Percentiles rank a stretch among this genome's conserved stretches.
Conservation (phyloP, 2,113 vertebrate species). For the Callithrix jacchus region DNA sequence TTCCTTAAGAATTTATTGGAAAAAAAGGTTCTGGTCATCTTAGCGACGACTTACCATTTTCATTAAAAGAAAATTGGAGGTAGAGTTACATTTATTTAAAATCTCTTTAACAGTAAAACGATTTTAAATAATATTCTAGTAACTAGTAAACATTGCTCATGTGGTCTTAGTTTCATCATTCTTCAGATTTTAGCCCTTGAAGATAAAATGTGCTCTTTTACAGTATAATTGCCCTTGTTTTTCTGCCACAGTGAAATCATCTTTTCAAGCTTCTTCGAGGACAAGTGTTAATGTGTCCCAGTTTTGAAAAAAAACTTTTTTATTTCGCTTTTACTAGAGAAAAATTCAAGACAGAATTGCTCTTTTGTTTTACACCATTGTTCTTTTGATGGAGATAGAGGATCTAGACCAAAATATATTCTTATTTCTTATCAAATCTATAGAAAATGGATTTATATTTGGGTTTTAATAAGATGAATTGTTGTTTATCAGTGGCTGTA, state of each 20-base stretch:
- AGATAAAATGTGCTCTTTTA: not conserved
- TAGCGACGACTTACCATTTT: not conserved
- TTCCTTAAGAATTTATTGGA: slow-evolving; percentile 24
- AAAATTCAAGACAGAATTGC: slow-evolving; percentile 20
- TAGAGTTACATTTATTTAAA: slow-evolving; percentile 32
- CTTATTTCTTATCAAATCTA: not conserved
- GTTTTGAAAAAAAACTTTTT: not conserved
- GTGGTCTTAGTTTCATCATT: not conserved
- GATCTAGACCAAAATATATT: not conserved
- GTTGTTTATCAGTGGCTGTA: not conserved
- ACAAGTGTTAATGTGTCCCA: not conserved
- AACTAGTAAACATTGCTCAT: not conserved
- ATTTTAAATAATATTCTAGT: not conserved
- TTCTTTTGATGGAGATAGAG: not conserved
- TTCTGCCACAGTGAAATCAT: not conserved
- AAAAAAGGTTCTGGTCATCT: slow-evolving; percentile 13
- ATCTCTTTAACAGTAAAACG: slow-evolving; percentile 10
- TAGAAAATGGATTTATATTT: slow-evolving; percentile 22
- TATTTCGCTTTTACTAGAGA: slow-evolving; percentile 19
- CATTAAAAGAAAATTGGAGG: slow-evolving; percentile 49
- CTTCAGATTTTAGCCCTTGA: not conserved
- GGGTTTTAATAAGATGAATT: not conserved
- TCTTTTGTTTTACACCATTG: not conserved
- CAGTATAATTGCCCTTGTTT: slow-evolving; percentile 7
- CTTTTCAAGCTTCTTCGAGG: slow-evolving; percentile 1